A percentile compares a stretch with the other conserved stretches of the same genome.
phyloP scores from a whole-genome alignment of 2,113 vertebrate species.

The Oryctolagus cuniculus region DNA sequence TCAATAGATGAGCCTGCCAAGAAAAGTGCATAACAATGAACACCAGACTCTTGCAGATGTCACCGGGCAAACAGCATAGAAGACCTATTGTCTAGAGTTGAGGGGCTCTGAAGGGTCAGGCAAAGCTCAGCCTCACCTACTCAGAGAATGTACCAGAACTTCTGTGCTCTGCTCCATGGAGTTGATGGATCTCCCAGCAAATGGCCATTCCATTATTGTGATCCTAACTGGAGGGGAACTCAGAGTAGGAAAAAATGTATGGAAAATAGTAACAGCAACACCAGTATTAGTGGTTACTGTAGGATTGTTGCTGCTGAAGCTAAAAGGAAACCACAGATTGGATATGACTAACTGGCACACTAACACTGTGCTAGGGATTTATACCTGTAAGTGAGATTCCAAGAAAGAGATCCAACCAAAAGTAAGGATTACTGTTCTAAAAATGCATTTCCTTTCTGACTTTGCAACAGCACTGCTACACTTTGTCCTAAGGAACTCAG shows the following conservation, averaged over 20 bases:
- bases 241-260: neutral
- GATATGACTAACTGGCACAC: neutral
- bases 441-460: neutral
- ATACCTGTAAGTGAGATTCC: neutral
- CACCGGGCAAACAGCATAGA: slow-evolving; percentile 57
- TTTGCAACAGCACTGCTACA: neutral
- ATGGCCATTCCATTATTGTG: neutral
- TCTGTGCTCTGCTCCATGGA: neutral
- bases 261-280: neutral
- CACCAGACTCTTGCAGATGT: slow-evolving; percentile 51
- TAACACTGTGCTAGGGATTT: neutral
- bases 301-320: neutral
- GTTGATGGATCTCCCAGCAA: neutral
- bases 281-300: neutral
- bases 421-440: neutral
- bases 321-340: neutral
- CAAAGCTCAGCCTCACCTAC: slow-evolving; percentile 44
- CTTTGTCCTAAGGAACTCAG: slow-evolving; percentile 8
- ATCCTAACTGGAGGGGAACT: neutral
- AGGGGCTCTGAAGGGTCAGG: slow-evolving; percentile 61
- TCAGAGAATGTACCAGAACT: neutral
- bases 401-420: neutral
- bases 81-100: slow-evolving; percentile 72
- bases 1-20: slow-evolving; percentile 77
- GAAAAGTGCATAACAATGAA: slow-evolving; percentile 44